Percentiles rank a stretch among this genome's conserved stretches.
Evolutionary conservation across 2,113 vertebrate genomes (phyloP).

Genomic region (Polypterus senegalus): DNA sequence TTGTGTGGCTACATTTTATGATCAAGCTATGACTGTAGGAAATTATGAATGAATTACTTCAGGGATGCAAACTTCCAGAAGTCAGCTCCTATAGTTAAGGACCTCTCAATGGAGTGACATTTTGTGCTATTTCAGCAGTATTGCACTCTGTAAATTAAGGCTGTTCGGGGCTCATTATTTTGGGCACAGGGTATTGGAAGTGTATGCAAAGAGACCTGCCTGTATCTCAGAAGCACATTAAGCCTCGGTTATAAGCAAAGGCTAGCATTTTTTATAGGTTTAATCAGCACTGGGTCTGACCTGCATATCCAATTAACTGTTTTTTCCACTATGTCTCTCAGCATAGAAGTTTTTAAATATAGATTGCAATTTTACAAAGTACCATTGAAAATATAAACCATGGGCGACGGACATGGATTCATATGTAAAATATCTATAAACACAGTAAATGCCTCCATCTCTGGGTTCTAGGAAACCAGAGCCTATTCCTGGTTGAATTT

Average conservation of each 20-base stretch:
- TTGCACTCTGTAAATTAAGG: conserved; percentile 12
- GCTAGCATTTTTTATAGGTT: conserved; percentile 8
- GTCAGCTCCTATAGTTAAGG: neutral
- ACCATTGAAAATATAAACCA: too few relatives aligned
- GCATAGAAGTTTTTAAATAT: neutral
- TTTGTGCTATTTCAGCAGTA: conserved; percentile 14
- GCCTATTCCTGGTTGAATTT: too few relatives aligned
- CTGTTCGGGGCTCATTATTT: conserved; percentile 24
- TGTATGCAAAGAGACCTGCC: conserved; percentile 18
- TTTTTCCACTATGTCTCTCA: conserved; percentile 3
- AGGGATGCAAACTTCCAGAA: conserved; percentile 4
- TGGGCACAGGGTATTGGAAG: conserved; percentile 16
- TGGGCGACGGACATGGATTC: too few relatives aligned
- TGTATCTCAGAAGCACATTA: conserved; percentile 22
- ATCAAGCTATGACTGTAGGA: neutral
- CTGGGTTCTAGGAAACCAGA: too few relatives aligned
- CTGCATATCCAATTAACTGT: conserved; percentile 12
- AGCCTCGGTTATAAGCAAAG: conserved; percentile 22
- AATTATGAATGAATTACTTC: conserved; percentile 5
- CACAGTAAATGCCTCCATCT: too few relatives aligned
- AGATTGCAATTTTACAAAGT: neutral
- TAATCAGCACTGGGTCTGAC: conserved; percentile 9
- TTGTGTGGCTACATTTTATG: neutral
- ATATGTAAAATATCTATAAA: too few relatives aligned
- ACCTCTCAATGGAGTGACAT: conserved; percentile 1